phyloP scores from a whole-genome alignment of 2,797 vertebrate genomes.

The Typhlichthys eigenmanni region DNA sequence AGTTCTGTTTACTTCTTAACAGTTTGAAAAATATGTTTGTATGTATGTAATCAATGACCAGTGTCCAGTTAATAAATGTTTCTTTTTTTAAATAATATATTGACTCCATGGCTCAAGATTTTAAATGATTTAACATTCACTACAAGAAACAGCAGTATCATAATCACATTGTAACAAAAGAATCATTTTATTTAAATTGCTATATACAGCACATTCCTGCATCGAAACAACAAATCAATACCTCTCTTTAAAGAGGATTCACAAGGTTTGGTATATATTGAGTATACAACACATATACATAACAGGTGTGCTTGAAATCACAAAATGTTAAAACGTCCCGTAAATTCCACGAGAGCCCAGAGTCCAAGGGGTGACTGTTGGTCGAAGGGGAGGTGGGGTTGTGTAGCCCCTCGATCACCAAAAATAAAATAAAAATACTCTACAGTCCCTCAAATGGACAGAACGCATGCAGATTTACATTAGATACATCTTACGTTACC shows the following conservation, averaged over 20 bases:
- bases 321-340: constrained; percentile 30
- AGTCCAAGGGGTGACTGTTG: constrained; percentile 21
- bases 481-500: constrained; percentile 3
- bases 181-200: constrained; percentile 59
- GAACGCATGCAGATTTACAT: constrained; percentile 16
- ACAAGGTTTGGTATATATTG: constrained; percentile 7
- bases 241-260: constrained; percentile 27
- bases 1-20: constrained; percentile 7
- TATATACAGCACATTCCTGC: constrained; percentile 64
- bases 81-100: constrained; percentile 45
- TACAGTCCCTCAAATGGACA: constrained; percentile 30
- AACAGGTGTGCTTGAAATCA: constrained; percentile 52
- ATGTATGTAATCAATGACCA: constrained; percentile 63
- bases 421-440: neutral
- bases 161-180: constrained; percentile 42
- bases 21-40: constrained; percentile 3
- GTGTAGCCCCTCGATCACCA: neutral
- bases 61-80: constrained; percentile 75
- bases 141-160: too few relatives aligned
- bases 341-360: constrained; percentile 54
- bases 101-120: neutral
- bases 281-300: constrained; percentile 9
- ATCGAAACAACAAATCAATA: constrained; percentile 43
- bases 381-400: constrained; percentile 1
- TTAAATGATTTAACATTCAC: too few relatives aligned